Conservation (phyloP, 2,797 vertebrate genomes). For the Eurystomus glaucurus region DNA sequence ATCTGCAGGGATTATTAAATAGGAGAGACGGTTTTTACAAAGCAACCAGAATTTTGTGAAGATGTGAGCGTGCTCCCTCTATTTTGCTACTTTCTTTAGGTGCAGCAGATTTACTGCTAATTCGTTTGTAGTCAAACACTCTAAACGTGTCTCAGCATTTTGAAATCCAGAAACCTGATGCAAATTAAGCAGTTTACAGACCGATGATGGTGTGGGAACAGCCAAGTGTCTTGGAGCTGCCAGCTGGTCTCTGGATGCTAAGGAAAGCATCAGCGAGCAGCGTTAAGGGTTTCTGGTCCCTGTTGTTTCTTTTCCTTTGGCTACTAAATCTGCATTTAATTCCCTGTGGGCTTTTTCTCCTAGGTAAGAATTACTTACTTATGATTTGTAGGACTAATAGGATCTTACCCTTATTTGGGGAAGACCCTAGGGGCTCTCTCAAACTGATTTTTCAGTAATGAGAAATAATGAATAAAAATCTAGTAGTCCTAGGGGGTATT, state of each 20-base stretch:
- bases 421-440: background rate
- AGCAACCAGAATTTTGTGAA: background rate
- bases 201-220: background rate
- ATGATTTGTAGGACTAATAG: constrained; percentile 56
- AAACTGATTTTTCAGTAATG: constrained; percentile 38
- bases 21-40: background rate
- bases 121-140: constrained; percentile 43
- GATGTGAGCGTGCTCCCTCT: rapidly evolving
- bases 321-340: background rate
- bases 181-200: constrained; percentile 29
- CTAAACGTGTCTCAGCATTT: background rate
- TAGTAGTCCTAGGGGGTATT: constrained; percentile 17
- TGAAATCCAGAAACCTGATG: constrained; percentile 47
- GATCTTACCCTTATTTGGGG: background rate
- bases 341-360: background rate
- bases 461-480: constrained; percentile 50
- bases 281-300: background rate
- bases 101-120: background rate
- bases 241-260: background rate
- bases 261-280: constrained; percentile 15
- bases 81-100: background rate
- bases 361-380: constrained; percentile 29
- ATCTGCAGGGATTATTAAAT: background rate
- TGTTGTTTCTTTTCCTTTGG: background rate
- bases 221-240: background rate